Evolutionary conservation across 2,113 vertebrate genomes (phyloP).

Genomic region (Zosterops pallidus): DNA sequence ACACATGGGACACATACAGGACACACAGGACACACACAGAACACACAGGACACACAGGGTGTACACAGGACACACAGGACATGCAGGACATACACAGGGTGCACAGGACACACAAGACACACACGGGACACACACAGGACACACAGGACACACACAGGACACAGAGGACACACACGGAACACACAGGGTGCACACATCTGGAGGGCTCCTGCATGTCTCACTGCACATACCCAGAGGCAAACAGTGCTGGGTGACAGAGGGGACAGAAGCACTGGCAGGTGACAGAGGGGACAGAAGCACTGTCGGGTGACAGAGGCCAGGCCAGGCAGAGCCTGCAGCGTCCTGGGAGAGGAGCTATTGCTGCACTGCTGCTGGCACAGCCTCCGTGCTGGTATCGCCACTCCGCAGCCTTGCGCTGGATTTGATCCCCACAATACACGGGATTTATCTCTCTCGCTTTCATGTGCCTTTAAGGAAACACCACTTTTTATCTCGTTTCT

Average conservation of each 20-base stretch:
- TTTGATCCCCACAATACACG: slow-evolving; percentile 21
- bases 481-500: slow-evolving; percentile 76
- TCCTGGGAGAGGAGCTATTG: slow-evolving; percentile 5
- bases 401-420: neutral
- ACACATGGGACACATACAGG: no score
- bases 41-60: no score
- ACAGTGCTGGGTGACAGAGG: neutral
- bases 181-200: neutral
- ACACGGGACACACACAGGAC: no score
- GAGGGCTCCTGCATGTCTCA: neutral
- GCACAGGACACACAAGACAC: no score
- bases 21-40: no score
- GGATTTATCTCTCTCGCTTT: slow-evolving; percentile 57
- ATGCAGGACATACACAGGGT: no score
- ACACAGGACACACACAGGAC: no score
- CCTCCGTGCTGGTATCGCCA: neutral
- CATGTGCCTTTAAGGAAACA: slow-evolving; percentile 60
- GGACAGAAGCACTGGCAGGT: neutral
- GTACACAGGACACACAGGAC: no score
- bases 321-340: neutral
- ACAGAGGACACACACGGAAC: no score
- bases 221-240: accelerated
- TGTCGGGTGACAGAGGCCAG: neutral
- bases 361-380: neutral
- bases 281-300: neutral